Evolutionary conservation across 2,888 invertebrate species (phyloP), one percentile per base, ranked within the genome.

Genomic region (Drosophila algonquin): DNA sequence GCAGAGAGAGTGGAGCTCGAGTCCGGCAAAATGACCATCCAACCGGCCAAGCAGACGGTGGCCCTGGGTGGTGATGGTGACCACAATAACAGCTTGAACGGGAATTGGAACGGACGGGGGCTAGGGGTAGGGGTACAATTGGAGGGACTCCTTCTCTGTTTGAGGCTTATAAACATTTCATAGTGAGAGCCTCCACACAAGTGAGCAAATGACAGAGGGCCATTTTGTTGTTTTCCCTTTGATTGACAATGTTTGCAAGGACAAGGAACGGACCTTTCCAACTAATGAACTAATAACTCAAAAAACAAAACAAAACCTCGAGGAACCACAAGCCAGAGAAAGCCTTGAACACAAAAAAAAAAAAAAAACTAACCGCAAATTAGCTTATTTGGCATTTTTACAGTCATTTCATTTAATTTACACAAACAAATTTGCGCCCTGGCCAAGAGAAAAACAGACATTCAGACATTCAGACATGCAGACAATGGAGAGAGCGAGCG

Each of bases 341-440:
- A 40, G 47, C 54, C 35, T 12, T 12, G 35, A 2, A 35, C 21
- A 40, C 27, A 21, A 21, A 30, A 56, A 27, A 73, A n/a, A n/a
- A n/a, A 73, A 51, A 73, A 75, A 82, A 89, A 87, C 79, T 84
- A 87, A 85, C 84, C 84, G 85, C 84, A 85, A 85, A 85, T 85
- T 87, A 85, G 84, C 89, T 85, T 85, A 89, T 89, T 85, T 85
- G 87, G 84, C 85, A 85, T 82, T 87, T 86, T 86, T 89, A 86
- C 89, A 89, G 89, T 79, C 89, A 74, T 86, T 86, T 89, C 85
- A 86, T 86, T 86, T 86, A 86, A 86, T 86, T 86, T 87, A 77
- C 82, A 86, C 89, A 89, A 85, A 89, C 84, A 86, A 86, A 86
- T 89, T 89, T 86, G 86, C 89, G 80, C 82, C 40, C 89, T 85